These are phyloP conservation scores for Dryococelus australis DNA, from an alignment of 2,888 invertebrate species.

Conservation along the genomic window DNA sequence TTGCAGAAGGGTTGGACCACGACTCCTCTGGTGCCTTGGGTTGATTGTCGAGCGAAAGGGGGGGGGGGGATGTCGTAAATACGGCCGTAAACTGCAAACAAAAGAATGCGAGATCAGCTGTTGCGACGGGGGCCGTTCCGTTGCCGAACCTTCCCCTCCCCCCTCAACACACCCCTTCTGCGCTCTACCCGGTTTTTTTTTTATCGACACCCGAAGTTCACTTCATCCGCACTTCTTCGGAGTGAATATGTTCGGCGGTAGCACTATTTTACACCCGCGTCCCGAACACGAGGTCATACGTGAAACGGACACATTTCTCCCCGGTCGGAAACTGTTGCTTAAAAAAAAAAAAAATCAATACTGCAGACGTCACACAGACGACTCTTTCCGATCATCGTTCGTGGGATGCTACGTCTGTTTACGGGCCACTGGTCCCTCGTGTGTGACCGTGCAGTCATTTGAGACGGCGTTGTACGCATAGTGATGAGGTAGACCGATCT, in stretches of 20 bases:
- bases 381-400: too few species aligned
- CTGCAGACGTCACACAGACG: too few species aligned
- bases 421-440: too few species aligned
- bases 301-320: background rate
- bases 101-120: background rate
- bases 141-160: background rate
- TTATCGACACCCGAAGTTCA: background rate
- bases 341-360: background rate
- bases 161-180: background rate
- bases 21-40: too few species aligned
- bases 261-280: background rate
- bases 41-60: too few species aligned
- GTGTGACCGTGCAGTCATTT: too few species aligned
- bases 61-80: background rate
- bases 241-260: background rate
- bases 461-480: too few species aligned
- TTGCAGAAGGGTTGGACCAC: background rate
- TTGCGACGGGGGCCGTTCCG: background rate
- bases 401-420: too few species aligned
- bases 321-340: background rate
- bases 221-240: background rate
- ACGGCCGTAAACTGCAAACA: slow-evolving; percentile 1
- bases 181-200: background rate
- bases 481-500: too few species aligned
- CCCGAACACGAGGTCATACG: background rate